Percentiles rank a stretch among this genome's conserved stretches.
These are phyloP conservation scores for Nansenia antarctica DNA, from an alignment of 2,113 vertebrate species.

Conservation along the genomic window DNA sequence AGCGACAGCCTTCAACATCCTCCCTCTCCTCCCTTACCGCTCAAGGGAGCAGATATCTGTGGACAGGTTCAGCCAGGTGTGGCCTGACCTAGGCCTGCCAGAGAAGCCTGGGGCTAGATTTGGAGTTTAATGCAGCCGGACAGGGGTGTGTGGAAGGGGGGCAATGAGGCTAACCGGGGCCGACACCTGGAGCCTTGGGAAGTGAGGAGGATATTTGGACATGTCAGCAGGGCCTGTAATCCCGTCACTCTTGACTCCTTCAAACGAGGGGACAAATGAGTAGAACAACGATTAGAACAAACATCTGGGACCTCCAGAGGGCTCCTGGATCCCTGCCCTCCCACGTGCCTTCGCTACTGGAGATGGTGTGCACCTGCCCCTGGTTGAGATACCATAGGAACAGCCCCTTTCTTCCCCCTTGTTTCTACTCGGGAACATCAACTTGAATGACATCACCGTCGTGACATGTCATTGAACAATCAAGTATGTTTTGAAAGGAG, in stretches of 20 bases:
- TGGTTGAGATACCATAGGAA: slow-evolving; percentile 12
- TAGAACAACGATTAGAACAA: slow-evolving; percentile 18
- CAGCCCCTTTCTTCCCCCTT: too few relatives aligned
- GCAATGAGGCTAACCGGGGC: slow-evolving; percentile 51
- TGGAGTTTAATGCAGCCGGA: slow-evolving; percentile 57
- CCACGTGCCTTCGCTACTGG: slow-evolving; percentile 24
- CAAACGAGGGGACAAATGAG: slow-evolving; percentile 36
- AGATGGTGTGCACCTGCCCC: slow-evolving; percentile 39
- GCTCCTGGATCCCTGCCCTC: slow-evolving; percentile 29
- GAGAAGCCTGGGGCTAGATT: slow-evolving; percentile 44
- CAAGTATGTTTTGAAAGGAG: slow-evolving; percentile 13
- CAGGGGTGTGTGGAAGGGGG: slow-evolving; percentile 49
- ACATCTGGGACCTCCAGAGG: slow-evolving; percentile 21
- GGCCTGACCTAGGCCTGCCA: slow-evolving; percentile 30
- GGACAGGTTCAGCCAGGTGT: slow-evolving; percentile 64
- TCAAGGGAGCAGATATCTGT: slow-evolving; percentile 50
- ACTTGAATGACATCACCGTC: slow-evolving; percentile 24
- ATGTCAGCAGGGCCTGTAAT: slow-evolving; percentile 49
- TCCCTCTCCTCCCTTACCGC: slow-evolving; percentile 6
- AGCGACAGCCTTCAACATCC: slow-evolving; percentile 23
- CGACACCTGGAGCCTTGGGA: slow-evolving; percentile 56
- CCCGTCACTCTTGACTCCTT: slow-evolving; percentile 44
- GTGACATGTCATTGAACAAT: slow-evolving; percentile 16
- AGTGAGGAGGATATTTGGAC: slow-evolving; percentile 63
- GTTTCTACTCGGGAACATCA: too few relatives aligned